Evolutionary conservation across 2,888 invertebrate genomes (phyloP).

Genomic region (Tyria jacobaeae): DNA sequence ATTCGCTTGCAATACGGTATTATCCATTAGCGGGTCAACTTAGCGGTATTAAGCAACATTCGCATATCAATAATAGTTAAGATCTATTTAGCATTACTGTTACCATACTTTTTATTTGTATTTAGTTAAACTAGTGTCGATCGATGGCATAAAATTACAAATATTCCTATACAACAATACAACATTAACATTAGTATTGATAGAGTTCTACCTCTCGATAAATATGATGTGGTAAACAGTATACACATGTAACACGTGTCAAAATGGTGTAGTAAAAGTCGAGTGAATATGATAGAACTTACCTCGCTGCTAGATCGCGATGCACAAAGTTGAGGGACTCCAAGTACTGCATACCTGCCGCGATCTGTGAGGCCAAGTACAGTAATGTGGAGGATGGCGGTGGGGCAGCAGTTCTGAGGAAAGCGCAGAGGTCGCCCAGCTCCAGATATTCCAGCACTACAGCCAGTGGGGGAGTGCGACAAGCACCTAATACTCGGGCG

Average conservation of each 20-base stretch:
- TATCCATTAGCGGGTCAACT: too few species aligned
- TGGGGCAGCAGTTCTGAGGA: conserved; percentile 90
- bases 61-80: not conserved
- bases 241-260: too few species aligned
- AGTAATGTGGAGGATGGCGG: conserved; percentile 90
- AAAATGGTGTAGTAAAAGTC: too few species aligned
- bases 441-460: conserved; percentile 95
- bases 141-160: too few species aligned
- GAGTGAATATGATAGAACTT: too few species aligned
- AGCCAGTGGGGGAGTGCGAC: conserved; percentile 91
- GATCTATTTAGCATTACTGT: not conserved
- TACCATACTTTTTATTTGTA: too few species aligned
- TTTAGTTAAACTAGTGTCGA: too few species aligned
- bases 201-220: too few species aligned
- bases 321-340: conserved; percentile 97
- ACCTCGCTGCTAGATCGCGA: conserved; percentile 94
- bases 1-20: too few species aligned
- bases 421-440: conserved; percentile 93
- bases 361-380: conserved; percentile 94
- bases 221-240: too few species aligned
- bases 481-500: conserved; percentile 92
- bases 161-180: too few species aligned
- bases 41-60: not conserved
- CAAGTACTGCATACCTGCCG: conserved; percentile 96
- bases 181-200: too few species aligned